A percentile compares a stretch with the other conserved stretches of the same genome.
Conservation (phyloP, 2,113 vertebrate genomes). For the Calypte anna region DNA sequence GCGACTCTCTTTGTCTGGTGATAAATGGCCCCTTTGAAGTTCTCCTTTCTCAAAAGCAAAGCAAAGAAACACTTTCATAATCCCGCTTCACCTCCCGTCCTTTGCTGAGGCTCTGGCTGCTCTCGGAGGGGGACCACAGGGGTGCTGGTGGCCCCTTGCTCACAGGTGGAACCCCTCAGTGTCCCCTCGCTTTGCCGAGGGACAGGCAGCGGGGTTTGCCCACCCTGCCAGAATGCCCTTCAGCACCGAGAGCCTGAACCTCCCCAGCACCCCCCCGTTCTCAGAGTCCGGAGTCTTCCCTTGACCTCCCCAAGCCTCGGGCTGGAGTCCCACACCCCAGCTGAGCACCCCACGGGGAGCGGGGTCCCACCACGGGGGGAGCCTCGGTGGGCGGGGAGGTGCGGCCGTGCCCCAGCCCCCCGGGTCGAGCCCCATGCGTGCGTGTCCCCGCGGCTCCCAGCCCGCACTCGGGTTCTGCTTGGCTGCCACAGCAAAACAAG, state of each 20-base stretch:
- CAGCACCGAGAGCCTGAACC: not conserved
- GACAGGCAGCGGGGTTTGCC: not conserved
- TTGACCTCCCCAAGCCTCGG: not conserved
- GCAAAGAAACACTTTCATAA: slow-evolving; percentile 64
- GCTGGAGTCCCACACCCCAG: not conserved
- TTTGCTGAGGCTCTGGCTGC: not conserved
- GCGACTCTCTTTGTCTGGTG: slow-evolving; percentile 57
- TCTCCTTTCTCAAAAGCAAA: slow-evolving; percentile 62
- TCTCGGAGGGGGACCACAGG: not conserved
- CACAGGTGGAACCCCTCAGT: not conserved
- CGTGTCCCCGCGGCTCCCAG: not conserved
- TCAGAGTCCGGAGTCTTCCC: no score
- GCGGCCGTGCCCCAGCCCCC: not conserved
- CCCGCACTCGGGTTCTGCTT: slow-evolving; percentile 35
- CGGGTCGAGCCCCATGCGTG: fast-evolving
- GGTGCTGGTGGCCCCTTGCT: not conserved
- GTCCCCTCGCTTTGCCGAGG: not conserved
- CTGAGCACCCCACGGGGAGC: fast-evolving
- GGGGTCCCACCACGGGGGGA: fast-evolving
- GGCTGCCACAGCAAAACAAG: slow-evolving; percentile 53
- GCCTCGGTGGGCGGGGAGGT: not conserved
- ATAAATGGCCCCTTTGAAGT: slow-evolving; percentile 65
- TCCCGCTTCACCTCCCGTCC: not conserved
- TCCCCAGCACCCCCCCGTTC: not conserved
- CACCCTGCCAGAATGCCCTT: not conserved